These are phyloP conservation scores for Pseudeuparius sepicola DNA, from an alignment of 2,888 invertebrate species.

Conservation along the genomic window DNA sequence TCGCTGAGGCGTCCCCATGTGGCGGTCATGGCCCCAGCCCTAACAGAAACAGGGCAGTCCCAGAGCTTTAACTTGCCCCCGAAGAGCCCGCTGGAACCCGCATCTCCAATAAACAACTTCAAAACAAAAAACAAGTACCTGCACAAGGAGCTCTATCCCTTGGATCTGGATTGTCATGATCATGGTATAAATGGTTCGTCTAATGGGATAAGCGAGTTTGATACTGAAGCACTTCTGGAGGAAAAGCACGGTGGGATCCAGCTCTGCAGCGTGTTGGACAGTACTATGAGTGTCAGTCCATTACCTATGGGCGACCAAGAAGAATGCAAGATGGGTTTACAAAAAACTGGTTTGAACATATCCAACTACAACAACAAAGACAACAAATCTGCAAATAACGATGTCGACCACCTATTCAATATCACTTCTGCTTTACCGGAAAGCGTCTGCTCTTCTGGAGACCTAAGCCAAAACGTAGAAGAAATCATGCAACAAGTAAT, in stretches of 20 bases:
- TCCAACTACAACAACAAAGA: slow-evolving; percentile 36
- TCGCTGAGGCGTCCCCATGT: slow-evolving; percentile 49
- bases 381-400: slow-evolving; percentile 32
- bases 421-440: slow-evolving; percentile 35
- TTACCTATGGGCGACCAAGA: slow-evolving; percentile 49
- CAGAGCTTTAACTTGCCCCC: slow-evolving; percentile 40
- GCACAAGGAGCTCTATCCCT: slow-evolving; percentile 21
- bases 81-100: slow-evolving; percentile 30
- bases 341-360: slow-evolving; percentile 47
- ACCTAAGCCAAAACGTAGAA: slow-evolving; percentile 46
- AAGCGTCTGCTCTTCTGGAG: slow-evolving; percentile 36
- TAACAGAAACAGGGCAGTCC: slow-evolving; percentile 60
- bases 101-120: slow-evolving; percentile 31
- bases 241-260: too few relatives aligned
- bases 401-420: slow-evolving; percentile 58
- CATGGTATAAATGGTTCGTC: slow-evolving; percentile 5
- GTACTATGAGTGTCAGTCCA: slow-evolving; percentile 43
- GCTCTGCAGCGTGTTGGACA: neutral
- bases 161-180: slow-evolving; percentile 19
- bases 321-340: slow-evolving; percentile 39
- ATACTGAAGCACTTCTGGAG: too few relatives aligned
- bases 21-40: slow-evolving; percentile 89
- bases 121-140: slow-evolving; percentile 26
- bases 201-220: too few relatives aligned
- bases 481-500: slow-evolving; percentile 63